Evolutionary conservation across 2,888 invertebrate species (phyloP).

Genomic region (Ariolimax columbianus): DNA sequence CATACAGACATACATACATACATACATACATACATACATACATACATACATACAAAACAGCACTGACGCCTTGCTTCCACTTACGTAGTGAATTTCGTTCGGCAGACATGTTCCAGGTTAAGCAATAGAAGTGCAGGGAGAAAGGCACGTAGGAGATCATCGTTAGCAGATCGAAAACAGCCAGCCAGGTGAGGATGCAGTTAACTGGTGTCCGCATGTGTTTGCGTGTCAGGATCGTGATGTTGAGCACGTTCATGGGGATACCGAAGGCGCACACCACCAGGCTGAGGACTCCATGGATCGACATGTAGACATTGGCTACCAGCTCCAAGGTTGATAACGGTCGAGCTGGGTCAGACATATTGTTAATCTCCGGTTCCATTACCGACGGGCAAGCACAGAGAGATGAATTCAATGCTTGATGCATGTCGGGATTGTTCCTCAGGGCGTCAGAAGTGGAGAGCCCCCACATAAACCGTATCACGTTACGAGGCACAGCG

Average conservation of each 20-base stretch:
- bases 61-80: no score
- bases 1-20: no score
- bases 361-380: not conserved
- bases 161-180: conserved; percentile 95
- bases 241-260: conserved; percentile 92
- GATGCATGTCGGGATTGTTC: not conserved
- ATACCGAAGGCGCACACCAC: conserved; percentile 93
- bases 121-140: conserved; percentile 83
- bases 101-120: conserved; percentile 59
- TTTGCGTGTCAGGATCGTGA: conserved; percentile 88
- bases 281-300: conserved; percentile 91
- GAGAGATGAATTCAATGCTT: not conserved
- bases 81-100: conserved; percentile 73
- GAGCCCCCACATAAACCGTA: no score
- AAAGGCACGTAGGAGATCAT: conserved; percentile 93
- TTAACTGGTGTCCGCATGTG: conserved; percentile 95
- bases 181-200: conserved; percentile 89
- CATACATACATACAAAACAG: no score
- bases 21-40: no score
- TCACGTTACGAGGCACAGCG: no score
- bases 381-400: not conserved
- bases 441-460: no score
- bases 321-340: conserved; percentile 50
- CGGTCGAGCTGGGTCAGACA: not conserved
- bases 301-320: conserved; percentile 64